Conservation (phyloP, 1,140 invertebrate genomes). For the Temnothorax longispinosus region DNA sequence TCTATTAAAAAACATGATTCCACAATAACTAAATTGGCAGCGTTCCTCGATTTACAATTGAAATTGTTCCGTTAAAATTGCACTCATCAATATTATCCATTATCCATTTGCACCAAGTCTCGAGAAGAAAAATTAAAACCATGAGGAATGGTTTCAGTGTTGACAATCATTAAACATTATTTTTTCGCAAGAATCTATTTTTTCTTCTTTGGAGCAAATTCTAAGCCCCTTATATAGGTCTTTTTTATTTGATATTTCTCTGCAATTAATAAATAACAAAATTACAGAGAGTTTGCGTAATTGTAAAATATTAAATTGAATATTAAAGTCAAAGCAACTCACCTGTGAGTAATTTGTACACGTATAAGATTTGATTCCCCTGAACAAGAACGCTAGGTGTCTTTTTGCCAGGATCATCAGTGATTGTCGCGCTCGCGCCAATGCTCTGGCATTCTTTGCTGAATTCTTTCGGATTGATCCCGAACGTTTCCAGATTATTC, state of each 20-base stretch:
- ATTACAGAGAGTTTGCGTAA: neutral
- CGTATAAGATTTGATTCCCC: conserved; percentile 95
- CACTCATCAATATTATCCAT: neutral
- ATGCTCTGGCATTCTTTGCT: conserved; percentile 94
- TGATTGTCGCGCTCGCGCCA: conserved; percentile 94
- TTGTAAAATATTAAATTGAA: neutral
- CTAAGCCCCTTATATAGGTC: conserved; percentile 88
- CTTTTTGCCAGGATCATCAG: conserved; percentile 91
- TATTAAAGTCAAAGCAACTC: conserved; percentile 61
- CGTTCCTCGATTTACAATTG: neutral
- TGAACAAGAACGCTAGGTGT: conserved; percentile 94
- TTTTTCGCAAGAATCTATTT: conserved; percentile 59
- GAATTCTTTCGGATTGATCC: conserved; percentile 92
- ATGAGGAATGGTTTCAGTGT: neutral
- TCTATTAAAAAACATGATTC: neutral
- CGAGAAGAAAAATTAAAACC: neutral
- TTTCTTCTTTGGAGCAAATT: conserved; percentile 88
- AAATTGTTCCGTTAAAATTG: neutral
- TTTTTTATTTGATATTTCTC: conserved; percentile 89
- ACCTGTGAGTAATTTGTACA: conserved; percentile 91
- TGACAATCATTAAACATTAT: neutral
- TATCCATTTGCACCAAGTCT: neutral
- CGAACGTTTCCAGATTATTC: conserved; percentile 94
- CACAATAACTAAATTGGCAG: conserved; percentile 17
- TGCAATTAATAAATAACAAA: conserved; percentile 72